phyloP scores from a whole-genome alignment of 2,888 invertebrate species.

The Mythimna lalbum region DNA sequence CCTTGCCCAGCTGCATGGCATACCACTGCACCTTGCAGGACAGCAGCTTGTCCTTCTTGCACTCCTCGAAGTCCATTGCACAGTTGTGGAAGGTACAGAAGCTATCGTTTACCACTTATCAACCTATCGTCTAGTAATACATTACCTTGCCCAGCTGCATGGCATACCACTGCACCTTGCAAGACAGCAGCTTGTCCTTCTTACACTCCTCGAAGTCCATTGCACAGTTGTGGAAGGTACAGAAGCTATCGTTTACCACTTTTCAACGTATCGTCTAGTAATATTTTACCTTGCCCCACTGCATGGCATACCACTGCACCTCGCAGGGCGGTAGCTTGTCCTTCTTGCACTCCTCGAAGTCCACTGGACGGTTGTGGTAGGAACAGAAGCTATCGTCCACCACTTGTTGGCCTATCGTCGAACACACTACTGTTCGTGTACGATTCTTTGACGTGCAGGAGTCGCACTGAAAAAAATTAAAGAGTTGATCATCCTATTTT shows the following conservation, averaged over 20 bases:
- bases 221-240: slow-evolving; percentile 92
- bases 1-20: slow-evolving; percentile 97
- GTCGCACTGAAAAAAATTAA: slow-evolving; percentile 92
- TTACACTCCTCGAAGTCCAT: slow-evolving; percentile 92
- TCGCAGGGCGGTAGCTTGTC: slow-evolving; percentile 92
- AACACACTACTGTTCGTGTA: slow-evolving; percentile 94
- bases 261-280: slow-evolving; percentile 91
- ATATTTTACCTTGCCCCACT: slow-evolving; percentile 96
- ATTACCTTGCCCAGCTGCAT: slow-evolving; percentile 97
- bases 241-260: slow-evolving; percentile 93
- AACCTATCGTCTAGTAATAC: slow-evolving; percentile 89
- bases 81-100: slow-evolving; percentile 92
- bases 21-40: slow-evolving; percentile 96
- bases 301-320: slow-evolving; percentile 96
- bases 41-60: slow-evolving; percentile 90
- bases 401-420: slow-evolving; percentile 92
- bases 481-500: background rate
- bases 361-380: slow-evolving; percentile 91
- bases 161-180: slow-evolving; percentile 96
- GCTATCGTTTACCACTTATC: slow-evolving; percentile 92
- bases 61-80: slow-evolving; percentile 92
- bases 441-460: slow-evolving; percentile 94
- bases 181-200: slow-evolving; percentile 89
- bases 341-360: slow-evolving; percentile 92
- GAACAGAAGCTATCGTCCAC: slow-evolving; percentile 93